Evolutionary conservation across 2,888 invertebrate species (phyloP).

Genomic region (Erebia ligea): DNA sequence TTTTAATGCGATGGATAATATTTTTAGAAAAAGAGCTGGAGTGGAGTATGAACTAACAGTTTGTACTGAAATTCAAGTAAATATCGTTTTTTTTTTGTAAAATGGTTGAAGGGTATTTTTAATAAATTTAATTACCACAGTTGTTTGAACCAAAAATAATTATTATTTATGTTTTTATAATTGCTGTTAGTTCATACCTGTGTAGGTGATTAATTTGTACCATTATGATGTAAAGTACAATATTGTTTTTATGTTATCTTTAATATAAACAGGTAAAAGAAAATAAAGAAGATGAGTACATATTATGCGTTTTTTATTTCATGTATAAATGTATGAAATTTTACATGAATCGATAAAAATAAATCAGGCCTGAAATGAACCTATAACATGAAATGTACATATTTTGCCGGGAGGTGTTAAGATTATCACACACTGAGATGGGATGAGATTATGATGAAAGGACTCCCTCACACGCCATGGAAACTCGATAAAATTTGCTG

Average conservation of each 20-base stretch:
- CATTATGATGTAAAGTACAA: constrained; percentile 34
- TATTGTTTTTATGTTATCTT: constrained; percentile 38
- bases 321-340: not conserved
- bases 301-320: constrained; percentile 19
- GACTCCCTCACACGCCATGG: too few relatives aligned
- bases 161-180: constrained; percentile 13
- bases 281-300: constrained; percentile 20
- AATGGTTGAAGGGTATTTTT: not conserved
- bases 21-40: not conserved
- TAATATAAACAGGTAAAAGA: constrained; percentile 19
- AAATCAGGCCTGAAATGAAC: not conserved
- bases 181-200: constrained; percentile 11
- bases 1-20: not conserved
- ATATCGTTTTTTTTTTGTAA: not conserved
- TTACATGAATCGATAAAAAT: not conserved
- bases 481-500: too few relatives aligned
- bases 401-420: too few relatives aligned
- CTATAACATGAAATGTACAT: too few relatives aligned
- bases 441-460: too few relatives aligned
- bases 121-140: not conserved
- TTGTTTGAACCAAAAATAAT: constrained; percentile 19
- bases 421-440: too few relatives aligned
- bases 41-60: not conserved
- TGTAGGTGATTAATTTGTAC: constrained; percentile 19
- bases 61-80: not conserved